Conservation (phyloP, 2,888 invertebrate genomes). For the Hemistola chrysoprasaria region DNA sequence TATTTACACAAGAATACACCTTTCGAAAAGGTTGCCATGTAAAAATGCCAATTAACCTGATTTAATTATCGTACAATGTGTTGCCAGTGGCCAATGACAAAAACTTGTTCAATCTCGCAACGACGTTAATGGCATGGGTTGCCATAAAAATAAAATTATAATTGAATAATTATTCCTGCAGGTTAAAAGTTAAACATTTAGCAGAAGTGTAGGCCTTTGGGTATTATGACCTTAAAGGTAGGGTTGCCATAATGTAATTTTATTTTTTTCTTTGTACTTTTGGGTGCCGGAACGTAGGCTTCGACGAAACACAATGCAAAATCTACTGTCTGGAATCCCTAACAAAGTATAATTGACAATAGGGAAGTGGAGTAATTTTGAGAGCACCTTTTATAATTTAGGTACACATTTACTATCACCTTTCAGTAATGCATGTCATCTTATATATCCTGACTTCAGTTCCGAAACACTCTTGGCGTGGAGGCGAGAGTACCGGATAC, state of each 20-base stretch:
- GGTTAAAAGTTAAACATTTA: conserved; percentile 8
- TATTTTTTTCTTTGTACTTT: too few species aligned
- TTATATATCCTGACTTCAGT: too few species aligned
- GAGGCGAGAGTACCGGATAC: too few species aligned
- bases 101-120: conserved; percentile 15
- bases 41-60: conserved; percentile 10
- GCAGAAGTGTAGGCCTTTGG: conserved; percentile 8
- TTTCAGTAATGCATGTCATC: too few species aligned
- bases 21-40: conserved; percentile 3
- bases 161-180: conserved; percentile 14
- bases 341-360: too few species aligned
- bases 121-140: conserved; percentile 3
- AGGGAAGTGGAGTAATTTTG: too few species aligned
- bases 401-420: too few species aligned
- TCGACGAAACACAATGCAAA: too few species aligned
- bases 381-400: too few species aligned
- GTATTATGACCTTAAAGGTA: not conserved
- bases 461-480: too few species aligned
- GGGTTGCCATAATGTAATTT: conserved; percentile 1
- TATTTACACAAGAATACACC: conserved; percentile 2
- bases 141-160: conserved; percentile 10
- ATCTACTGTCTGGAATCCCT: too few species aligned
- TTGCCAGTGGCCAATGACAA: conserved; percentile 10
- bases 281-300: too few species aligned
- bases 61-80: conserved; percentile 7